These are phyloP conservation scores for Musca domestica DNA, from an alignment of 1,140 invertebrate species.

Conservation along the genomic window DNA sequence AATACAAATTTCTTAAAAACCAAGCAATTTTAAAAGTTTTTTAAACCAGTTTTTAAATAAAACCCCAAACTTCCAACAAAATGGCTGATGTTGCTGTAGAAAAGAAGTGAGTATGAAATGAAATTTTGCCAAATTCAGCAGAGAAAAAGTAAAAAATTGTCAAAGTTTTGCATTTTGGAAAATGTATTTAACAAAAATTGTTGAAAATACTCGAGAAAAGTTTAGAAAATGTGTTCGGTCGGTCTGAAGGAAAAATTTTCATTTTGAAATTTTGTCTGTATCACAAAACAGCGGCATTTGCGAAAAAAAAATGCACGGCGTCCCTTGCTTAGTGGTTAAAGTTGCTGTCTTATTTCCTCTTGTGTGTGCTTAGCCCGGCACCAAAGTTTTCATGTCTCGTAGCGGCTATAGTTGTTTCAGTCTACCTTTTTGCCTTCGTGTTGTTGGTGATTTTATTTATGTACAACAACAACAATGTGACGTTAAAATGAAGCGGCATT, in stretches of 20 bases:
- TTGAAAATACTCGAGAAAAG: background rate
- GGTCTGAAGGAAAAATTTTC: conserved; percentile 4
- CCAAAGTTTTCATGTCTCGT: no score
- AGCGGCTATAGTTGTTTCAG: conserved; percentile 2
- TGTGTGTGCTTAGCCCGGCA: background rate
- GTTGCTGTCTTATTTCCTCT: conserved; percentile 13
- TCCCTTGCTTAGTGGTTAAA: background rate
- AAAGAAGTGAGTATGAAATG: conserved; percentile 49
- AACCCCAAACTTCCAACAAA: conserved; percentile 35
- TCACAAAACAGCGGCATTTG: conserved; percentile 22
- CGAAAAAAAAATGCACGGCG: conserved; percentile 15
- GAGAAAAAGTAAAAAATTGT: no score
- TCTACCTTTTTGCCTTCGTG: conserved; percentile 3
- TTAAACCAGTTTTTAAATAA: conserved; percentile 13
- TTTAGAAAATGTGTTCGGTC: background rate
- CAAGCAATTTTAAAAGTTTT: background rate
- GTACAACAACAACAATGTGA: conserved; percentile 3
- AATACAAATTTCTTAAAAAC: conserved; percentile 11
- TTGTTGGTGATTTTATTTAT: conserved; percentile 6
- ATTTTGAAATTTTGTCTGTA: conserved; percentile 17
- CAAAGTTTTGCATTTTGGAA: background rate
- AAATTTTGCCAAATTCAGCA: no score
- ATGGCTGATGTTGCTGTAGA: conserved; percentile 51
- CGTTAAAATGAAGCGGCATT: conserved; percentile 16
- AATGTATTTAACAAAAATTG: background rate